Base-by-base conservation (phyloP, 2,888 invertebrate species). In the Apamea crenata region DNA sequence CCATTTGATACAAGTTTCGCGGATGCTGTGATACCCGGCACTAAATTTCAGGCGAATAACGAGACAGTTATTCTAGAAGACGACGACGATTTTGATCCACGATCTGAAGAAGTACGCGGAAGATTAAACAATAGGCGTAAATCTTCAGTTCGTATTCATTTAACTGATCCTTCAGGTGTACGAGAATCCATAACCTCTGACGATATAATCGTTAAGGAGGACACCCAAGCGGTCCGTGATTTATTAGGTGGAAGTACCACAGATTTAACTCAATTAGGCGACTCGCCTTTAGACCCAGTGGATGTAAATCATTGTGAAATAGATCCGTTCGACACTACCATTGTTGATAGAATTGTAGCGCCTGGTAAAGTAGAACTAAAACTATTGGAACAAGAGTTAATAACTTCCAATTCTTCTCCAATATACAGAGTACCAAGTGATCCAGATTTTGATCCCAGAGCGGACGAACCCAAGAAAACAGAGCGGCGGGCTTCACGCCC, bases 261-360 rank as follows among this genome's bases (percentile, higher is more conserved):
- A 68, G 98, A 98, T 94, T 96, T 98, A 73, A 97, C 98, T 29
- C 97, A 97, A 90, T 95, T 98, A 77, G 97, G 97, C 0, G 98
- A 98, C 88, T 97, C 97, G 47, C 98, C 98, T 1, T 97, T 98
- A 74, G 97, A 97, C 82, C 98, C 98, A 44, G 94, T 97, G 40
- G 95, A 97, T 68, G 96, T 97, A 18, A 97, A 97, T 82, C 94
- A 95, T 78, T 93, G 94, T 80, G 98, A 97, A 75, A 97, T 98
- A 76, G 99, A 99, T 95, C 99, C 99, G 0, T 99, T 99, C 90
- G 99, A 99, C 91, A 99, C 99, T 0, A 98, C 99, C 0, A 97
- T 97, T 56, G 97, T 98, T 4, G 97, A 98, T 90, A 97, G 97
- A 75, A 97, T 98, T 59, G 97, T 98, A 68, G 98, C 98, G 77